Percentiles rank a stretch among this genome's conserved stretches.
These are phyloP conservation scores for Macrotrachela quadricornifera DNA, from an alignment of 1,140 invertebrate genomes.

Conservation along the genomic window DNA sequence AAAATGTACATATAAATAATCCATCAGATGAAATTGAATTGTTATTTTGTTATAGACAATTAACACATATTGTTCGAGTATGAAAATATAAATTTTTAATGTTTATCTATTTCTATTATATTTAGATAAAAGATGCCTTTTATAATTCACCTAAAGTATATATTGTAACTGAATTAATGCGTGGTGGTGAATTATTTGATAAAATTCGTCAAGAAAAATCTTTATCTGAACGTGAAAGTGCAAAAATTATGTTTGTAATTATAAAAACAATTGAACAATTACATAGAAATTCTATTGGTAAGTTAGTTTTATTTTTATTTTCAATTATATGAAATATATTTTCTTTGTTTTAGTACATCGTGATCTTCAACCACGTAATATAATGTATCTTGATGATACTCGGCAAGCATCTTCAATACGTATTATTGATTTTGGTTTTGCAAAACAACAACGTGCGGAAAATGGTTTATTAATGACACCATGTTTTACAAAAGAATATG, in stretches of 20 bases:
- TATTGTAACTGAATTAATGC: constrained; percentile 69
- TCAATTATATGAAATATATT: background rate
- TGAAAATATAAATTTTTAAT: too few species aligned
- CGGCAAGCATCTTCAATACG: constrained; percentile 53
- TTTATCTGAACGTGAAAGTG: constrained; percentile 74
- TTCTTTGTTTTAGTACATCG: constrained; percentile 52
- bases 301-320: constrained; percentile 36
- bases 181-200: constrained; percentile 80
- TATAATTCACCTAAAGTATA: constrained; percentile 39
- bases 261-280: constrained; percentile 70
- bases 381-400: constrained; percentile 64
- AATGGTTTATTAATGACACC: constrained; percentile 96
- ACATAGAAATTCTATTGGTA: constrained; percentile 50
- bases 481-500: constrained; percentile 95
- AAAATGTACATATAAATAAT: constrained; percentile 42
- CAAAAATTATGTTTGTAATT: constrained; percentile 60
- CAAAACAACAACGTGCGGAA: constrained; percentile 81
- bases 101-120: too few species aligned
- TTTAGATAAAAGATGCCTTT: too few species aligned
- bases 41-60: constrained; percentile 64
- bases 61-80: too few species aligned
- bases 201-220: constrained; percentile 56
- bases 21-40: constrained; percentile 95
- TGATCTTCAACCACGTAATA: constrained; percentile 90
- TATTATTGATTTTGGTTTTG: constrained; percentile 86